A percentile compares a stretch with the other conserved stretches of the same genome.
These are phyloP conservation scores for Sylvilagus bachmani DNA, from an alignment of 2,113 vertebrate genomes.

Conservation along the genomic window DNA sequence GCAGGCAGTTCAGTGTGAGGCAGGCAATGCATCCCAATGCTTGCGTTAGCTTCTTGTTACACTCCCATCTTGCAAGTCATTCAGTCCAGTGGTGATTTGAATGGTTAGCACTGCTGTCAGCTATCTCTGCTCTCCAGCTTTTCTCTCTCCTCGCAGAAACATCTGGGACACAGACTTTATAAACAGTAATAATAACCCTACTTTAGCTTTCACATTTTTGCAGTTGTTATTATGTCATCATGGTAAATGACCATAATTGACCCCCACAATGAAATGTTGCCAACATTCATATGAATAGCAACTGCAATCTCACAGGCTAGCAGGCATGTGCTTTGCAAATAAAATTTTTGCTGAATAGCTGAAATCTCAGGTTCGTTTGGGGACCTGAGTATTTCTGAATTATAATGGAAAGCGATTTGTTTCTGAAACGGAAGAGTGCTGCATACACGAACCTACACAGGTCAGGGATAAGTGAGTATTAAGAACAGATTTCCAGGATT, in stretches of 20 bases:
- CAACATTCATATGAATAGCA: slow-evolving; percentile 71
- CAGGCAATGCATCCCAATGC: neutral
- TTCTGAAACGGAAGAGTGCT: slow-evolving; percentile 72
- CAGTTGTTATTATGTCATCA: slow-evolving; percentile 78
- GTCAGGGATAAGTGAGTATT: slow-evolving; percentile 47
- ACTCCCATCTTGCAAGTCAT: slow-evolving; percentile 46
- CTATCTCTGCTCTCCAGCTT: slow-evolving; percentile 74
- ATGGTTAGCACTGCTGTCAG: slow-evolving; percentile 49
- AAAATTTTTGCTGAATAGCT: slow-evolving; percentile 82
- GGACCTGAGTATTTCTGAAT: slow-evolving; percentile 76
- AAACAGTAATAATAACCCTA: slow-evolving; percentile 71
- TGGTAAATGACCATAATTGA: slow-evolving; percentile 74
- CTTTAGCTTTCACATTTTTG: slow-evolving; percentile 71
- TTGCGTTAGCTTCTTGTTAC: slow-evolving; percentile 56
- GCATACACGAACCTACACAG: slow-evolving; percentile 24
- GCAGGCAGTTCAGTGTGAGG: slow-evolving; percentile 63
- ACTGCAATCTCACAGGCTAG: slow-evolving; percentile 73
- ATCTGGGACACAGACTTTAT: slow-evolving; percentile 74
- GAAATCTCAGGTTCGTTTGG: slow-evolving; percentile 78
- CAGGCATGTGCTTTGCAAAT: slow-evolving; percentile 82
- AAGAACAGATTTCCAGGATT: slow-evolving; percentile 47
- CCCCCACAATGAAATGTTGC: slow-evolving; percentile 72
- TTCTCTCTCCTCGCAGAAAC: slow-evolving; percentile 63
- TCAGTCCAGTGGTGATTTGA: neutral
- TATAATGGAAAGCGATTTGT: slow-evolving; percentile 71